Base-by-base conservation (phyloP, 2,797 vertebrate species). In the Scleropages formosus region DNA sequence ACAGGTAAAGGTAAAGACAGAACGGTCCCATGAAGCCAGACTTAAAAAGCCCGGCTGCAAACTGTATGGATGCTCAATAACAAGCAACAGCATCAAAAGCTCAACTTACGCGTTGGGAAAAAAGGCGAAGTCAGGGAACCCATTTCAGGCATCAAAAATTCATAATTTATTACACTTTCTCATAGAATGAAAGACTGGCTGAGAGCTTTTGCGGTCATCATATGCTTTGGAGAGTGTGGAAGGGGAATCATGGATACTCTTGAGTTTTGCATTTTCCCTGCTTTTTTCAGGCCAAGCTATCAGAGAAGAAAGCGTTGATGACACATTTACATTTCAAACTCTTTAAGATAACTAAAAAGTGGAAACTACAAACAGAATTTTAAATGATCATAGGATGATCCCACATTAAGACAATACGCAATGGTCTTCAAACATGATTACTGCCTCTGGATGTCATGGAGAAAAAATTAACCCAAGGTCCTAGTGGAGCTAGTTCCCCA, bases 1-100 rank as follows among this genome's bases (percentile, higher is more conserved):
- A 26, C 62, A 56, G 53, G 51, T 44, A 27, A 66, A 46, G 63
- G 61, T 13, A 56, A 64, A 62, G 49, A 58, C 16, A 22, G 47
- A 56, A 72, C 56, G 24, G 18, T 46, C 46, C 58, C 18, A 31
- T 18, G 65, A 60, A 26, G 70, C 46, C n/a, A 20, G 73, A 63
- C 64, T 74, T 69, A 31, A 78, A 74, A 74, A 56, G 69, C 31
- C 39, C 2, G 39, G 39, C 2, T 2, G 63, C 62, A 78, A 56
- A 68, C 64, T 78, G 47, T 72, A 78, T 72, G 63, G 77, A 51
- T 62, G 69, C 64, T 74, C 77, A 78, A 69, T 74, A 74, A 74
- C 47, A n/a, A 47, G 44, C 63, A 77, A 60, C 53, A 46, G 24
- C 66, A 71, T 77, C 67, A 62, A 66, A 72, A 51, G 49, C 51